A percentile compares a stretch with the other conserved stretches of the same genome.
Evolutionary conservation across 2,797 vertebrate genomes (phyloP).

Genomic region (Protonibea diacanthus): DNA sequence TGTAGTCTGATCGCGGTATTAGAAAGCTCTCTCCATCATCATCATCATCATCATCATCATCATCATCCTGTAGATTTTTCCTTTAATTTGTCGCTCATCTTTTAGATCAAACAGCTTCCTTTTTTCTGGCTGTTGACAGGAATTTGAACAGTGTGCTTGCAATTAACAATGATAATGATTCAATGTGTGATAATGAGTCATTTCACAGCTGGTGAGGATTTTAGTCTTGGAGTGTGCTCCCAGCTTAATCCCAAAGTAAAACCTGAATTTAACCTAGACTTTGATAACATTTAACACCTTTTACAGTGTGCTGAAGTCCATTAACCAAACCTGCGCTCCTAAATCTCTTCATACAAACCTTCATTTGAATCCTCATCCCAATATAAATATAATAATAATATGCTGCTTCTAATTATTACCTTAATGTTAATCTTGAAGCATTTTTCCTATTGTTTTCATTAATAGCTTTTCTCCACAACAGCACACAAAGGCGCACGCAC

Average conservation of each 20-base stretch:
- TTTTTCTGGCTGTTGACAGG: conserved; percentile 30
- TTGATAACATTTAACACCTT: background rate
- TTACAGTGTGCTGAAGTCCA: background rate
- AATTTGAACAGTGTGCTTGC: conserved; percentile 34
- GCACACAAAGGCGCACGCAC: background rate
- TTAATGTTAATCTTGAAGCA: background rate
- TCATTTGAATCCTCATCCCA: background rate
- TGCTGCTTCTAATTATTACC: background rate
- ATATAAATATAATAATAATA: background rate
- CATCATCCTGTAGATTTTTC: conserved; percentile 1
- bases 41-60: background rate
- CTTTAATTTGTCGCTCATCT: conserved; percentile 29
- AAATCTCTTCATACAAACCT: conserved; percentile 12
- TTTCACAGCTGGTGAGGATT: conserved; percentile 35
- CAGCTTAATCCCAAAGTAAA: conserved; percentile 33
- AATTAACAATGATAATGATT: conserved; percentile 49
- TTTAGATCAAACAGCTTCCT: conserved; percentile 36
- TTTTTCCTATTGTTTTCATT: background rate
- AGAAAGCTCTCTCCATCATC: background rate
- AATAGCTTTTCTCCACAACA: background rate
- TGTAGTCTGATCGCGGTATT: conserved; percentile 8
- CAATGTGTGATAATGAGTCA: conserved; percentile 50
- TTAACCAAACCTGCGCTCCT: background rate
- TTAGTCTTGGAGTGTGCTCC: conserved; percentile 16
- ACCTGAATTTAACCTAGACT: background rate